Conservation (phyloP, 2,888 invertebrate genomes). For the Glaucopsyche alexis region DNA sequence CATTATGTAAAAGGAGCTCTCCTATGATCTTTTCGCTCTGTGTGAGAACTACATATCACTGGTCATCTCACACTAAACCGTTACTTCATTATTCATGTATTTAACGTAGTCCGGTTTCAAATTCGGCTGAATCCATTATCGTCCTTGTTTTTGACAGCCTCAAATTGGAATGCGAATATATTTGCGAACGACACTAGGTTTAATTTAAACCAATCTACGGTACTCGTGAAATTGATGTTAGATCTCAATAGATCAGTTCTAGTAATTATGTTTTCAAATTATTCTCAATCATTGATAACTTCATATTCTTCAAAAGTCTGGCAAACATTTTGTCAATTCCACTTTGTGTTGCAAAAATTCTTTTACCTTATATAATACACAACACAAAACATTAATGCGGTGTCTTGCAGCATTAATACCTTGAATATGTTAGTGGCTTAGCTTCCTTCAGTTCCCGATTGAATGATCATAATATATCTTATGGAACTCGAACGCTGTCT, state of each 20-base stretch:
- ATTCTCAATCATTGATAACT: background rate
- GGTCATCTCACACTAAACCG: slow-evolving; percentile 9
- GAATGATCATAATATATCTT: slow-evolving; percentile 15
- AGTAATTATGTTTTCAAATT: too few relatives aligned
- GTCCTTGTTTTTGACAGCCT: slow-evolving; percentile 10
- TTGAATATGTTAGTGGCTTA: slow-evolving; percentile 18
- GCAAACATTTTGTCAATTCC: background rate
- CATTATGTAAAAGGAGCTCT: background rate
- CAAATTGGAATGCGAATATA: background rate
- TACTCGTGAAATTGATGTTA: background rate
- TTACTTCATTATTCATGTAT: slow-evolving; percentile 18
- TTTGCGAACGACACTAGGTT: slow-evolving; percentile 1
- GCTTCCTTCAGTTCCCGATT: slow-evolving; percentile 10
- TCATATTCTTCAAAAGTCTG: background rate
- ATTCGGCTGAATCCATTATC: background rate
- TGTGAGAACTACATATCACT: background rate
- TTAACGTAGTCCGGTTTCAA: slow-evolving; percentile 21
- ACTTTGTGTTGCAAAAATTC: background rate
- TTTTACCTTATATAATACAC: background rate
- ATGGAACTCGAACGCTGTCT: background rate
- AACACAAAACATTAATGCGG: background rate
- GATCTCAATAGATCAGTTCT: too few relatives aligned
- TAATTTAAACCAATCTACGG: background rate
- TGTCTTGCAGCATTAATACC: background rate
- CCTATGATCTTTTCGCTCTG: background rate